phyloP scores from a whole-genome alignment of 2,888 invertebrate species.

The Panzeria rudis region DNA sequence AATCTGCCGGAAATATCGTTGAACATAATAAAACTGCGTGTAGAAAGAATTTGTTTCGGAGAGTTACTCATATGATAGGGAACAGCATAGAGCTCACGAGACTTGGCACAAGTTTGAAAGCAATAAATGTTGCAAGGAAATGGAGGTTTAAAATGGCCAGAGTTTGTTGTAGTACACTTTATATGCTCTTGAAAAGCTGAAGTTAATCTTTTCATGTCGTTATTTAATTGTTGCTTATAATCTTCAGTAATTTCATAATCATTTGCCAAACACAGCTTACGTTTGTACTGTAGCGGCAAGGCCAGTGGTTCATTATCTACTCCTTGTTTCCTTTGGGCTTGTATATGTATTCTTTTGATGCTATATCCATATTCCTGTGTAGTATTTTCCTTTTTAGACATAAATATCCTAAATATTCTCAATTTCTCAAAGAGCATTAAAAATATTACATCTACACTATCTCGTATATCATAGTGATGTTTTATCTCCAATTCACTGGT shows the following conservation, averaged over 20 bases:
- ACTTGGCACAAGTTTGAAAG: slow-evolving; percentile 74
- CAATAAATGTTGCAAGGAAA: slow-evolving; percentile 74
- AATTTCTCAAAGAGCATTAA: slow-evolving; percentile 76
- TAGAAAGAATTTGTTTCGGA: slow-evolving; percentile 27
- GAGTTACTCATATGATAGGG: slow-evolving; percentile 73
- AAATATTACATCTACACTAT: slow-evolving; percentile 76
- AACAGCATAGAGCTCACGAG: slow-evolving; percentile 74
- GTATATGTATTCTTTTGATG: slow-evolving; percentile 48
- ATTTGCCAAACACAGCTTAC: slow-evolving; percentile 5
- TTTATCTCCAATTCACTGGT: too few species aligned
- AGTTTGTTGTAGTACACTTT: too few species aligned
- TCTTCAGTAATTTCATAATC: too few species aligned
- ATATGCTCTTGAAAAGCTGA: slow-evolving; percentile 23
- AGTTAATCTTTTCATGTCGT: slow-evolving; percentile 3
- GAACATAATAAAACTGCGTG: slow-evolving; percentile 74
- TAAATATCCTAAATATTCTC: slow-evolving; percentile 71
- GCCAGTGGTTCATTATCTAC: background rate
- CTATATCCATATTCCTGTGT: background rate
- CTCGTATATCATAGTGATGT: slow-evolving; percentile 75
- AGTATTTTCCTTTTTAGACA: too few species aligned
- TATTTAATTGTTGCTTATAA: background rate
- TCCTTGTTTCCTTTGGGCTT: background rate
- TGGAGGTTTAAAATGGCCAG: slow-evolving; percentile 10
- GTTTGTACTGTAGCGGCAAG: slow-evolving; percentile 36
- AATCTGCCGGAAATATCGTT: slow-evolving; percentile 74